Evolutionary conservation across 2,888 invertebrate genomes (phyloP).

Genomic region (Microctonus aethiopoides): DNA sequence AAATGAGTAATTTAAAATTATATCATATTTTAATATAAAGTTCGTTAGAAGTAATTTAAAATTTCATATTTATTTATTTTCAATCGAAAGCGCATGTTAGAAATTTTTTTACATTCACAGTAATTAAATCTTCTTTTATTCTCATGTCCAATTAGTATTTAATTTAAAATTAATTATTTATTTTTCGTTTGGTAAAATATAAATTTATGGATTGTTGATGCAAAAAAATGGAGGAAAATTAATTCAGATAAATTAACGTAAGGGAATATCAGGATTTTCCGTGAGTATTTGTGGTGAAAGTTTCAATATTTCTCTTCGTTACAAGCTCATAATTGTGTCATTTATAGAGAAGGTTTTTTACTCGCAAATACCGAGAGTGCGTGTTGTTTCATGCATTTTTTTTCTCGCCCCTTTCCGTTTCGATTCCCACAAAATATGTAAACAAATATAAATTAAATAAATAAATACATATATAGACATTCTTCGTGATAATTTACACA

Average conservation of each 20-base stretch:
- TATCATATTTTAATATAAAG: not conserved
- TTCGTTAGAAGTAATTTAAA: not conserved
- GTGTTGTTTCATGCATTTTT: not conserved
- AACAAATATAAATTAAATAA: too few relatives aligned
- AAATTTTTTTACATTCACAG: not conserved
- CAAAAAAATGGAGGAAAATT: not conserved
- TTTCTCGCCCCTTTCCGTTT: not conserved
- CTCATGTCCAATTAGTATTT: not conserved
- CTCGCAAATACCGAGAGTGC: not conserved
- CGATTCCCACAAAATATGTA: not conserved
- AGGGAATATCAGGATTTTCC: not conserved
- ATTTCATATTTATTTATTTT: not conserved
- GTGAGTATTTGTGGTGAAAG: not conserved
- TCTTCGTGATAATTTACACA: not conserved
- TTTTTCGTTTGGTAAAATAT: not conserved
- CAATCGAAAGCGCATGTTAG: not conserved
- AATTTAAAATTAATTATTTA: not conserved
- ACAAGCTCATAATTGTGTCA: not conserved
- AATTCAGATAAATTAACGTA: not conserved
- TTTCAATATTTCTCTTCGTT: not conserved
- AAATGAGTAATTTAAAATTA: not conserved
- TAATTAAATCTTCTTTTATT: not conserved
- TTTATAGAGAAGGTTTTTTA: not conserved
- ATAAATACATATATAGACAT: too few relatives aligned
- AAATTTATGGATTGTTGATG: not conserved